Conservation (phyloP, 2,888 invertebrate species). For the Rhagophthalmus giganteus region DNA sequence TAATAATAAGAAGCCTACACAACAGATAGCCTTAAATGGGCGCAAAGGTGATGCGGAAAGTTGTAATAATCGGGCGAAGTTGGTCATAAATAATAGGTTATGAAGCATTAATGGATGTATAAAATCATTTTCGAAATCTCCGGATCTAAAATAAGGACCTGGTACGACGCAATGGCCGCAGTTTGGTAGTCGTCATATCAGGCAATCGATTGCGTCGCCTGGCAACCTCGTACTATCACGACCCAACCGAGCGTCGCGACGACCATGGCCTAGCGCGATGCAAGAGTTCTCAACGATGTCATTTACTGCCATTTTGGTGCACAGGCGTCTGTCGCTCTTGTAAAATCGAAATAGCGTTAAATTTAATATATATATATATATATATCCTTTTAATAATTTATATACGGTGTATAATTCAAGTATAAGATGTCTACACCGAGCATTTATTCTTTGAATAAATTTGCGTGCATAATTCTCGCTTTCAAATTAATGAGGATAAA, state of each 20-base stretch:
- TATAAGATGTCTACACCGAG: neutral
- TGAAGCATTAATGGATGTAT: neutral
- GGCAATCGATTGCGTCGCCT: conserved; percentile 36
- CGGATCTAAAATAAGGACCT: conserved; percentile 26
- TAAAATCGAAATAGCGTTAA: conserved; percentile 8
- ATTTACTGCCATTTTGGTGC: conserved; percentile 27
- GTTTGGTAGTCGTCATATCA: conserved; percentile 36
- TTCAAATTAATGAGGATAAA: conserved; percentile 10
- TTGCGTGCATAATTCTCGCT: conserved; percentile 9
- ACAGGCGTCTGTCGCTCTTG: conserved; percentile 12
- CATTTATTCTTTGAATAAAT: conserved; percentile 8
- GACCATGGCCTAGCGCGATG: conserved; percentile 37
- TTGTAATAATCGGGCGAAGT: too few species aligned
- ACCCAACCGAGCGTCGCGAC: conserved; percentile 33
- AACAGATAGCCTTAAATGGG: too few species aligned
- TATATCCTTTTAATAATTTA: conserved; percentile 4
- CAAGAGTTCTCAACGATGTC: conserved; percentile 24
- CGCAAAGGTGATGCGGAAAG: too few species aligned
- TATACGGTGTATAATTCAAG: too few species aligned
- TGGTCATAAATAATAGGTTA: neutral
- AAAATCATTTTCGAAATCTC: conserved; percentile 20
- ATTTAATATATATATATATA: too few species aligned
- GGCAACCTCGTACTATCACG: conserved; percentile 38
- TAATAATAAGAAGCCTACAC: too few species aligned
- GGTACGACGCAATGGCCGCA: conserved; percentile 35